Percentiles rank a stretch among this genome's conserved stretches.
Evolutionary conservation across 2,113 vertebrate species (phyloP).

Genomic region (Malurus melanocephalus): DNA sequence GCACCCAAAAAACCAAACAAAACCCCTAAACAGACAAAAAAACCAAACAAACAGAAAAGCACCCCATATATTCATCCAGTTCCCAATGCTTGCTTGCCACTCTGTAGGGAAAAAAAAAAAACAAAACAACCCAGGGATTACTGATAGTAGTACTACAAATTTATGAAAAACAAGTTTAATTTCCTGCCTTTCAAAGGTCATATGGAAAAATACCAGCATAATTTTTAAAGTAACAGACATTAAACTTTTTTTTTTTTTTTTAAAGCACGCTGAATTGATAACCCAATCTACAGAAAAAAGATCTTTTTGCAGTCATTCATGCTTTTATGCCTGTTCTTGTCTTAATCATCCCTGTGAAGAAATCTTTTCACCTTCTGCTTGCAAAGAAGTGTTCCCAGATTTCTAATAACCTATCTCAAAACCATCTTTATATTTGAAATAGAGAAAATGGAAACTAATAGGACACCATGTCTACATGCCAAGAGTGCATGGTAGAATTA

Average conservation of each 20-base stretch:
- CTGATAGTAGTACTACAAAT: background rate
- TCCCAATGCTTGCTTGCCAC: background rate
- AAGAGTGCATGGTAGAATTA: background rate
- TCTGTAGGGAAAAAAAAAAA: background rate
- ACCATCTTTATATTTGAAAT: background rate
- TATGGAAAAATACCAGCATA: too few relatives aligned
- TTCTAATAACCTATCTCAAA: background rate
- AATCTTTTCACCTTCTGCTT: background rate
- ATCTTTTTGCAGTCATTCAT: background rate
- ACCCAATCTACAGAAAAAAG: background rate
- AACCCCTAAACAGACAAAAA: background rate
- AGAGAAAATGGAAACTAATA: background rate
- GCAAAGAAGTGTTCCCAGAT: background rate
- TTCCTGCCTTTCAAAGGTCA: background rate
- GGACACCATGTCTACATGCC: accelerated
- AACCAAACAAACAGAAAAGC: background rate
- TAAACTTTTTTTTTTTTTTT: background rate
- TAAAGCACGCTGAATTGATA: background rate
- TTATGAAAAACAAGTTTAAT: background rate
- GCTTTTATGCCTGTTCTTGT: background rate
- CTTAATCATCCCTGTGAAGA: background rate
- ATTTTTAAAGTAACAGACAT: background rate
- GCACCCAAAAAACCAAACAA: accelerated
- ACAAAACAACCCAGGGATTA: background rate
- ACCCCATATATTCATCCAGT: accelerated